Conservation (phyloP, 2,888 invertebrate genomes). For the Synanthedon formicaeformis region DNA sequence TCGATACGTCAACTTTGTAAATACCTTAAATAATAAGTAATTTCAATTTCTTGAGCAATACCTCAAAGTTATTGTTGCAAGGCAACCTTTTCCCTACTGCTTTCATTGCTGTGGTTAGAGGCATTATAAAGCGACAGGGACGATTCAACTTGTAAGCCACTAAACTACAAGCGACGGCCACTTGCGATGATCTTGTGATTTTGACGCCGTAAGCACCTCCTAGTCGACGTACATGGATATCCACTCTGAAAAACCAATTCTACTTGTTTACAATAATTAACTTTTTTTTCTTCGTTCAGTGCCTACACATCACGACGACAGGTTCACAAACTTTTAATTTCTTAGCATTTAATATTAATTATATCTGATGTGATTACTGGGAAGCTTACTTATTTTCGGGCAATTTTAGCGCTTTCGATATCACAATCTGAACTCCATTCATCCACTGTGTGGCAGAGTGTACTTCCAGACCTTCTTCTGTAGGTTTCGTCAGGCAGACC, state of each 20-base stretch:
- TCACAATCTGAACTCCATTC: conserved; percentile 57
- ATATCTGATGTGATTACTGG: conserved; percentile 1
- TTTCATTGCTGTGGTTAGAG: conserved; percentile 70
- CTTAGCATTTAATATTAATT: too few relatives aligned
- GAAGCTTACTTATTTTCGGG: conserved; percentile 61
- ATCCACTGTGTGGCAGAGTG: conserved; percentile 69
- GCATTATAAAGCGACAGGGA: conserved; percentile 73
- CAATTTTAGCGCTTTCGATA: conserved; percentile 61
- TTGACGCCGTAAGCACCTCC: conserved; percentile 85
- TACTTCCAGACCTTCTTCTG: conserved; percentile 75
- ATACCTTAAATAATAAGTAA: too few relatives aligned
- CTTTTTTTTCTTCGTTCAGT: too few relatives aligned
- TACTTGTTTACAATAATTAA: too few relatives aligned
- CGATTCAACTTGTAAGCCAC: conserved; percentile 69
- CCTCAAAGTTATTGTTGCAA: conserved; percentile 52
- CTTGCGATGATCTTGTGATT: conserved; percentile 65
- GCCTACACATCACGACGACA: too few relatives aligned
- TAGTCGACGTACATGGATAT: conserved; percentile 66
- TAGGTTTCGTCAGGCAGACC: conserved; percentile 67
- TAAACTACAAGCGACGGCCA: conserved; percentile 74
- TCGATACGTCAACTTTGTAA: too few relatives aligned
- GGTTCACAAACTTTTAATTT: too few relatives aligned
- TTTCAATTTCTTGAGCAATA: too few relatives aligned
- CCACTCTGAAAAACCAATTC: neutral
- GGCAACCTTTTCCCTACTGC: conserved; percentile 62